These are phyloP conservation scores for Heliconius sara DNA, from an alignment of 2,888 invertebrate species.

Conservation along the genomic window DNA sequence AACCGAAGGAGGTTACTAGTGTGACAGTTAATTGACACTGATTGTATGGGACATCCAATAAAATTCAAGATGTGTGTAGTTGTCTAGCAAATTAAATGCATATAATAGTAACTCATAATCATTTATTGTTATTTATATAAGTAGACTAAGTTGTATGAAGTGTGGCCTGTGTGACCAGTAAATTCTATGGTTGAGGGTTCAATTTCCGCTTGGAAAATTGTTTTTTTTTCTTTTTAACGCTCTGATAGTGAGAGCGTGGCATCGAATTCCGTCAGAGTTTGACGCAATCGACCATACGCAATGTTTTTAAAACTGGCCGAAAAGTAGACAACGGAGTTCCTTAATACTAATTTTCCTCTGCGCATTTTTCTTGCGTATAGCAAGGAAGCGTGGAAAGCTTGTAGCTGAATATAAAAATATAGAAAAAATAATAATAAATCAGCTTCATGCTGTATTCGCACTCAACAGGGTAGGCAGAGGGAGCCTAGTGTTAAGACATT, in stretches of 20 bases:
- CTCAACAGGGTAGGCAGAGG: too few species aligned
- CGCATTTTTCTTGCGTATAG: neutral
- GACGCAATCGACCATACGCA: too few species aligned
- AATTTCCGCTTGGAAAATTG: neutral
- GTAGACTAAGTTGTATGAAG: neutral
- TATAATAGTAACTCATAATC: neutral
- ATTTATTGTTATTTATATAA: slow-evolving; percentile 11
- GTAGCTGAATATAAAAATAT: neutral
- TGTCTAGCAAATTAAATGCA: neutral
- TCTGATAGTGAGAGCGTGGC: too few species aligned
- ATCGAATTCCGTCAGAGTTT: too few species aligned
- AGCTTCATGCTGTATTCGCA: too few species aligned
- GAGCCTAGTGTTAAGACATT: too few species aligned
- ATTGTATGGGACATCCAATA: neutral
- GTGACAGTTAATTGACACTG: slow-evolving; percentile 1
- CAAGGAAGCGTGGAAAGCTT: neutral
- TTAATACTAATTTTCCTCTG: neutral
- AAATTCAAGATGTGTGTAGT: neutral
- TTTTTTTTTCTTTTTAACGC: neutral
- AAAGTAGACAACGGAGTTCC: neutral
- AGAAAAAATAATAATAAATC: too few species aligned
- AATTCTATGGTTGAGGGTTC: neutral
- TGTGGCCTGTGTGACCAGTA: too few species aligned
- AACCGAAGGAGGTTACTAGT: neutral
- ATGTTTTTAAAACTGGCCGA: neutral